Base-by-base conservation (phyloP, 2,113 vertebrate species). In the Nerophis lumbriciformis region DNA sequence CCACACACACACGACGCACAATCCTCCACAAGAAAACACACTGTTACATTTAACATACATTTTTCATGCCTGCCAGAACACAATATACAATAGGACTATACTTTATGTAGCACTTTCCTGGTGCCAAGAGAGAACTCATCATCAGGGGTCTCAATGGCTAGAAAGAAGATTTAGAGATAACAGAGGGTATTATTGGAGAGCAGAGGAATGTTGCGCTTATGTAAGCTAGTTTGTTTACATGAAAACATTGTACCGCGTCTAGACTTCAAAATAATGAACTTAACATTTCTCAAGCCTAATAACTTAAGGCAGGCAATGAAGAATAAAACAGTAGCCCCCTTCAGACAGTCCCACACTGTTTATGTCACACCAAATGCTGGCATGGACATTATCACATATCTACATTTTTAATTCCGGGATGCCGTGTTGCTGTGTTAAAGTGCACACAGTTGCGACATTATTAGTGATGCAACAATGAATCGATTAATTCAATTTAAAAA, bases 161-260 rank as follows among this genome's bases (percentile, higher is more conserved):
- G 68, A 80, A 64, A 74, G 48, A 64, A 63, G 83, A 81, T 83
- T 84, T 76, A 55, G 66, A 76, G 80, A 77, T 69, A 79, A 83
- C 45, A 63, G 51, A 48, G 53, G 55, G 73, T 79, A 80, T 77
- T 74, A 75, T 77, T 79, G 77, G 80, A 76, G 72, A 69, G 38
- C 58, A 47, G 14, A 74, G n/a, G 69, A 81, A 81, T 72, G 61
- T 19, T 69, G 56, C 53, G 68, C 57, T 77, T 75, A 72, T 69
- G 57, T 61, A 77, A 80, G 68, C 14, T 14, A 55, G 13, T 60
- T 64, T 76, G 73, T 76, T 80, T 68, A 75, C 44, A 59, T 63
- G 47, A 69, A 75, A 76, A 77, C 53, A 73, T 15, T 75, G 38
- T 21, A 65, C 61, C 58, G 69, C 35, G 45, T 55, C 16, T 60